Evolutionary conservation across 2,888 invertebrate species (phyloP).

Genomic region (Eumerus sabulonum): DNA sequence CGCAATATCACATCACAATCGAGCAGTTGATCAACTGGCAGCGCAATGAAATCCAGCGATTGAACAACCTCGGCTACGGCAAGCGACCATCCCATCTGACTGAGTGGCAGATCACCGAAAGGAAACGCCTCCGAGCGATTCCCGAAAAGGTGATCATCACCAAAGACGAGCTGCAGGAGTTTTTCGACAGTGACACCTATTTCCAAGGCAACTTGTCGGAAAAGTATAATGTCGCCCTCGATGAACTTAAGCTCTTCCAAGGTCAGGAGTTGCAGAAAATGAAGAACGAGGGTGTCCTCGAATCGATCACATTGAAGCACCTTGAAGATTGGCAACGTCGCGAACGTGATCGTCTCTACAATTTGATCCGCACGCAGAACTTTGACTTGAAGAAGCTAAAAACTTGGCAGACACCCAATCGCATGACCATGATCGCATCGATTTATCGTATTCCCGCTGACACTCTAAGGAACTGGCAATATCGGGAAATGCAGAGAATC

Average conservation of each 20-base stretch:
- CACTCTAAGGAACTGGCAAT: conserved; percentile 74
- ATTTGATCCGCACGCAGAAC: conserved; percentile 74
- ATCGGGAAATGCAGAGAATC: conserved; percentile 74
- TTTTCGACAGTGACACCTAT: conserved; percentile 71
- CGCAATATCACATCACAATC: conserved; percentile 72
- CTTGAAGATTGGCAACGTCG: conserved; percentile 74
- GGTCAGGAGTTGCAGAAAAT: conserved; percentile 71
- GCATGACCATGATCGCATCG: conserved; percentile 70
- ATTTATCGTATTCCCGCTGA: conserved; percentile 72
- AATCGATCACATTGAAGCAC: conserved; percentile 71
- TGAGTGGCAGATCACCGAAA: conserved; percentile 74
- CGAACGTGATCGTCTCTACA: conserved; percentile 76
- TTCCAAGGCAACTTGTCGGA: conserved; percentile 73
- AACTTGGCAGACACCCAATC: conserved; percentile 74
- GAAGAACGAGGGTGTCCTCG: conserved; percentile 72
- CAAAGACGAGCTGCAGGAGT: conserved; percentile 73
- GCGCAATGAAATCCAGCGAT: conserved; percentile 73
- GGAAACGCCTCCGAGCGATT: conserved; percentile 73
- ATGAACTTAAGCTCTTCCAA: conserved; percentile 73
- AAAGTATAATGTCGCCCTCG: conserved; percentile 71
- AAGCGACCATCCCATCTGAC: conserved; percentile 51
- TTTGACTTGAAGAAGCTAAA: conserved; percentile 72
- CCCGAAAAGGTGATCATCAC: conserved; percentile 73
- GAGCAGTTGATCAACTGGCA: conserved; percentile 74
- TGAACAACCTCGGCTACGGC: conserved; percentile 72